A percentile compares a stretch with the other conserved stretches of the same genome.
phyloP scores from a whole-genome alignment of 2,797 vertebrate genomes.

The Salarias fasciatus region DNA sequence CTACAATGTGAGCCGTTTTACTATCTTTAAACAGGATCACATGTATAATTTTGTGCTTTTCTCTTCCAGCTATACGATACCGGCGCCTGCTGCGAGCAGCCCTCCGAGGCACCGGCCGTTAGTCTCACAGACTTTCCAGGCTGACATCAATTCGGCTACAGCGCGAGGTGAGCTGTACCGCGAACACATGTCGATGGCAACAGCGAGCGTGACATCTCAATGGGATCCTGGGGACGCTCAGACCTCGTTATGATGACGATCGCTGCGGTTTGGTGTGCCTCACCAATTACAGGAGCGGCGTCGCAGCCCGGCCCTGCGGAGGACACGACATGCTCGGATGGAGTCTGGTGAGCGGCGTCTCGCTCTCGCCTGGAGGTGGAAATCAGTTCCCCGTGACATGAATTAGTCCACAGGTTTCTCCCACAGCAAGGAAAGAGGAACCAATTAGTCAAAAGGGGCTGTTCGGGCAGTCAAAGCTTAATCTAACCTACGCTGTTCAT shows the following conservation, averaged over 20 bases:
- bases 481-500: background rate
- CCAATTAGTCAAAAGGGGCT: conserved; percentile 28
- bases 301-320: background rate
- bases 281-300: too few relatives aligned
- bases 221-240: conserved; percentile 1
- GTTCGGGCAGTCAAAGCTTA: background rate
- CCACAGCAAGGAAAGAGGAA: background rate
- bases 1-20: conserved; percentile 5
- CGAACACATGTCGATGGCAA: conserved; percentile 30
- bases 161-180: conserved; percentile 54
- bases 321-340: background rate
- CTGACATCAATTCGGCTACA: conserved; percentile 43
- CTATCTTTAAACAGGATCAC: conserved; percentile 1
- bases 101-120: background rate
- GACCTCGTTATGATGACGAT: background rate
- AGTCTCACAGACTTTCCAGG: background rate
- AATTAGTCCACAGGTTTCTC: conserved; percentile 19
- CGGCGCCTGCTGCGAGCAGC: conserved; percentile 1
- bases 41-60: conserved; percentile 63
- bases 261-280: background rate
- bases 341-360: background rate
- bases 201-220: conserved; percentile 5
- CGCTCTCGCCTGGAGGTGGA: conserved; percentile 5
- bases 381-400: conserved; percentile 36
- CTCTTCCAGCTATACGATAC: conserved; percentile 13